Percentiles rank a stretch among this genome's conserved stretches.
phyloP scores from a whole-genome alignment of 2,797 vertebrate genomes.

The Kryptolebias ocellatus region DNA sequence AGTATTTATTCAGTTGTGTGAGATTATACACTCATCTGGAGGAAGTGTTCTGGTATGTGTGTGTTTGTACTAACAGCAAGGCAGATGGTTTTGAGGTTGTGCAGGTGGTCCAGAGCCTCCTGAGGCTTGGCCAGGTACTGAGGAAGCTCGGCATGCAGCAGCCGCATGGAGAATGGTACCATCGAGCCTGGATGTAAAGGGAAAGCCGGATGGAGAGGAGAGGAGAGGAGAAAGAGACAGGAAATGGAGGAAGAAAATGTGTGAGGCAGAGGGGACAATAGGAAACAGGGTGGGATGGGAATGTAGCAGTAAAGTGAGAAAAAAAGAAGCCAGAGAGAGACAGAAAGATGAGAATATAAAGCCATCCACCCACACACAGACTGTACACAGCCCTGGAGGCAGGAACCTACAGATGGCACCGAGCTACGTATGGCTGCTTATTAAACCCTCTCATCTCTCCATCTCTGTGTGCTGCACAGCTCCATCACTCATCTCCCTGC shows the following conservation, averaged over 20 bases:
- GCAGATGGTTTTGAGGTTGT: slow-evolving; percentile 90
- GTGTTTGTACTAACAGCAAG: slow-evolving; percentile 80
- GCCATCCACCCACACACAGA: slow-evolving; percentile 76
- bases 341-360: slow-evolving; percentile 76
- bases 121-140: slow-evolving; percentile 94
- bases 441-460: slow-evolving; percentile 76
- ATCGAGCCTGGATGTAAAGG: slow-evolving; percentile 87
- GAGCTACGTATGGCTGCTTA: slow-evolving; percentile 80
- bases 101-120: slow-evolving; percentile 93
- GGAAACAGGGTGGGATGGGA: slow-evolving; percentile 66
- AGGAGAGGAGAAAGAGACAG: slow-evolving; percentile 4
- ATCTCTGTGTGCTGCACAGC: slow-evolving; percentile 61
- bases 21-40: slow-evolving; percentile 48
- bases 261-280: slow-evolving; percentile 32
- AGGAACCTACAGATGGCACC: slow-evolving; percentile 80
- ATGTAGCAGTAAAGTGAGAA: slow-evolving; percentile 45
- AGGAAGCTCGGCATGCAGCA: slow-evolving; percentile 94
- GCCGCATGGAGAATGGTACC: slow-evolving; percentile 96
- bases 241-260: slow-evolving; percentile 12
- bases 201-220: slow-evolving; percentile 7
- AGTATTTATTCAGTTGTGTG: slow-evolving; percentile 12
- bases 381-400: slow-evolving; percentile 76
- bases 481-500: slow-evolving; percentile 71
- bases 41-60: slow-evolving; percentile 29
- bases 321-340: slow-evolving; percentile 24